Conservation (phyloP, 2,888 invertebrate genomes). For the Fragum whitleyi region DNA sequence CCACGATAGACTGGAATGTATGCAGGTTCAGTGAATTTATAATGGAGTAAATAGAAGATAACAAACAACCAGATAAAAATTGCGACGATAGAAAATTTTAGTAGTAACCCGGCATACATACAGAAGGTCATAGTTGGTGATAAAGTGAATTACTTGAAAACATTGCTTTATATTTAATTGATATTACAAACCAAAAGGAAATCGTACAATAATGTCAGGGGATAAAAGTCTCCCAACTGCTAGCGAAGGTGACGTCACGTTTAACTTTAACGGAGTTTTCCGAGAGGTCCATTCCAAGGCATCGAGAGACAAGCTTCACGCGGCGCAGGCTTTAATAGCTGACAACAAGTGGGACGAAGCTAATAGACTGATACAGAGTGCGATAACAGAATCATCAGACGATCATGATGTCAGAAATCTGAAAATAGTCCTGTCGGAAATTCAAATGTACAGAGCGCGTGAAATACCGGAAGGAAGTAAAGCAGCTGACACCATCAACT, state of each 20-base stretch:
- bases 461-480: constrained; percentile 49
- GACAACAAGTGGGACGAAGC: constrained; percentile 64
- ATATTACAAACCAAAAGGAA: no score
- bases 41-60: background rate
- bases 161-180: no score
- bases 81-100: background rate
- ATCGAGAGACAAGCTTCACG: constrained; percentile 60
- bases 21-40: no score
- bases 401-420: constrained; percentile 68
- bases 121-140: no score
- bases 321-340: constrained; percentile 59
- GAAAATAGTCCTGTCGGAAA: constrained; percentile 58
- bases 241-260: constrained; percentile 60
- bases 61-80: background rate
- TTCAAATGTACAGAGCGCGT: constrained; percentile 61
- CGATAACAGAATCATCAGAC: constrained; percentile 46
- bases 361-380: constrained; percentile 39
- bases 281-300: constrained; percentile 65
- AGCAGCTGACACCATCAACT: constrained; percentile 56
- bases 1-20: no score
- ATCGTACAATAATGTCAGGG: background rate
- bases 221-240: constrained; percentile 63
- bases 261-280: constrained; percentile 69
- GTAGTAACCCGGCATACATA: background rate
- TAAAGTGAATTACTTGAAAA: no score